phyloP scores from a whole-genome alignment of 2,888 invertebrate genomes.

The Tetranychus truncatus region DNA sequence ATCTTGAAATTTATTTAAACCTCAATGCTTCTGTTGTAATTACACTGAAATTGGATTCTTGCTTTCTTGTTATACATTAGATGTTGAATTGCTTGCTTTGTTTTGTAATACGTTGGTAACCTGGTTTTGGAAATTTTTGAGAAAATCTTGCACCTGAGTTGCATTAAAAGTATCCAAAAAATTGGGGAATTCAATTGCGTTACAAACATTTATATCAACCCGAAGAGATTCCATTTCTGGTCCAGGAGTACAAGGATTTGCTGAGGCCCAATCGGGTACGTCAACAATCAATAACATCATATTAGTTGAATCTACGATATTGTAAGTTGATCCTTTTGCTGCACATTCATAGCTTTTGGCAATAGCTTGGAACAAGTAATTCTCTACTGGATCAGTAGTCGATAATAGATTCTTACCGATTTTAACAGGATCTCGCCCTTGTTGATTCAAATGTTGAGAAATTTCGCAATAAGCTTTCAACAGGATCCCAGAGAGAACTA shows the following conservation, averaged over 20 bases:
- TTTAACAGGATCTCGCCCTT: background rate
- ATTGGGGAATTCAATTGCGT: background rate
- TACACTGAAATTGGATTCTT: no score
- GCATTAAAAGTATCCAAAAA: background rate
- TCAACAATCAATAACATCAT: background rate
- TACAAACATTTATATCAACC: background rate
- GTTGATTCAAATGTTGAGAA: background rate
- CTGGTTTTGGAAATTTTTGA: background rate
- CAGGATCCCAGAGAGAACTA: background rate
- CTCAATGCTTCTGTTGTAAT: no score
- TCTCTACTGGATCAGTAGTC: background rate
- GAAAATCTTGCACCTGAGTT: background rate
- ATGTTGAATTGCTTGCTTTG: background rate
- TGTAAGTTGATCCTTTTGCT: background rate
- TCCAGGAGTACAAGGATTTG: background rate
- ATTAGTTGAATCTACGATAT: background rate
- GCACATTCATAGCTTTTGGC: background rate
- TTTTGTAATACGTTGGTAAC: background rate
- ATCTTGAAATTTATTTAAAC: no score
- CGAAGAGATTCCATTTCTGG: background rate
- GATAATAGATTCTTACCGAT: background rate
- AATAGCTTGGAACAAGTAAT: background rate
- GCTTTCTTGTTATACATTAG: no score
- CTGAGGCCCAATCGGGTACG: background rate
- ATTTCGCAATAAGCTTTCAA: background rate